Evolutionary conservation across 2,797 vertebrate genomes (phyloP), one percentile per base, ranked within the genome.

Genomic region (Catostomus latipinnis): DNA sequence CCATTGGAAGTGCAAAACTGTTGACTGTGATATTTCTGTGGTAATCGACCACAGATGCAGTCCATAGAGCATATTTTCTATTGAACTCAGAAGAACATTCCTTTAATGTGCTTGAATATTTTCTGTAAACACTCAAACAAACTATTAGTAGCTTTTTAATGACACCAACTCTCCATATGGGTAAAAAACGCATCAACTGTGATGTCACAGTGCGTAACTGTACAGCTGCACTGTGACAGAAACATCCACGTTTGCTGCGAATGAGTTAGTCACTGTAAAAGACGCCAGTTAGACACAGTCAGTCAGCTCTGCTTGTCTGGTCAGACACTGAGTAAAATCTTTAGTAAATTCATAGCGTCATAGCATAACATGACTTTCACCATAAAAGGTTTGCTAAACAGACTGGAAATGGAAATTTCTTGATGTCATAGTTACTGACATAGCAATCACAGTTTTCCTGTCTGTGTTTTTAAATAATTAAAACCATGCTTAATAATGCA

Each of bases 181-280:
- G 10, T 45, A 1, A 52, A 14, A 68, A 12, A n/a, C 9, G 0
- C 49, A 18, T 68, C 66, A 68, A 4, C 0, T 0, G n/a, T 43
- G 22, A 70, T 7, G 18, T 69, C 7, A 70, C 5, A 22, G 43
- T 1, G 6, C 1, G 46, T 16, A 45, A 66, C n/a, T 6, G 63
- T 10, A 8, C 46, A 49, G 46, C n/a, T 66, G 46, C 13, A 46
- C 1, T 22, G 8, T 61, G 18, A 61, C 6, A 61, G 18, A 61
- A 6, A 62, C 18, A 13, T 18, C 16, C 1, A 34, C 34, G 2
- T 34, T 34, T 34, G 34, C 34, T 34, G 34, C 3, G 34, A 34
- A 7, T 45, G 52, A 54, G 53, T 71, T 57, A 71, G 54, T 71
- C 67, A 53, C 67, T 34, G 6, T 34, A 45, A 7, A 54, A 34